Percentiles rank a stretch among this genome's conserved stretches.
Evolutionary conservation across 2,797 vertebrate species (phyloP).

Genomic region (Coregonus ussuriensis): DNA sequence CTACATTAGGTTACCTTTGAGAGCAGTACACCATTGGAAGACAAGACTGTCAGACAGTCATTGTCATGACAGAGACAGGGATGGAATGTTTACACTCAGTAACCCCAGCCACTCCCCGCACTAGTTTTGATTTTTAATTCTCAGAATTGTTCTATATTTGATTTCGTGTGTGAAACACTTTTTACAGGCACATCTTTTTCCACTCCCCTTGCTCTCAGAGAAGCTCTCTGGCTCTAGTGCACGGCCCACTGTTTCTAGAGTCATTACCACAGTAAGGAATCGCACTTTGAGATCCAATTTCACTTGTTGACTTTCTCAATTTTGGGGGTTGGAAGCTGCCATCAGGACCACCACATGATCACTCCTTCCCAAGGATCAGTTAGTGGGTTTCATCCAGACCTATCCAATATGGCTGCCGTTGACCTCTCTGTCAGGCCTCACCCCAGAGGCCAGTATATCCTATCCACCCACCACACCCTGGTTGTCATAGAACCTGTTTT

Average conservation of each 20-base stretch:
- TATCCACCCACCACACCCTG: constrained; percentile 20
- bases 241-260: constrained; percentile 43
- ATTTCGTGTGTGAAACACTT: background rate
- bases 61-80: constrained; percentile 21
- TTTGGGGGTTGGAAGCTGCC: constrained; percentile 32
- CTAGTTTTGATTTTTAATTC: background rate
- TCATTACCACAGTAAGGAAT: background rate
- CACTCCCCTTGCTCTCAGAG: constrained; percentile 3
- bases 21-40: constrained; percentile 17
- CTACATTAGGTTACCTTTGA: background rate
- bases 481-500: constrained; percentile 2
- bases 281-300: background rate
- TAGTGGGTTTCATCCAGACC: constrained; percentile 5
- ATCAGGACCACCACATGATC: constrained; percentile 8
- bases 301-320: background rate
- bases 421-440: constrained; percentile 29
- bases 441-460: constrained; percentile 21
- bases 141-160: constrained; percentile 8
- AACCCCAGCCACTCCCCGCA: constrained; percentile 17
- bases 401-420: constrained; percentile 20
- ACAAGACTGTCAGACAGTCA: constrained; percentile 11
- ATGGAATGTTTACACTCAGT: constrained; percentile 25
- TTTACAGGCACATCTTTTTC: constrained; percentile 7
- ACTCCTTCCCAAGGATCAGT: constrained; percentile 26
- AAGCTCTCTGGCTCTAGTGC: constrained; percentile 22